Evolutionary conservation across 2,797 vertebrate genomes (phyloP), one percentile per base, ranked within the genome.

Genomic region (Sebastes miniatus): DNA sequence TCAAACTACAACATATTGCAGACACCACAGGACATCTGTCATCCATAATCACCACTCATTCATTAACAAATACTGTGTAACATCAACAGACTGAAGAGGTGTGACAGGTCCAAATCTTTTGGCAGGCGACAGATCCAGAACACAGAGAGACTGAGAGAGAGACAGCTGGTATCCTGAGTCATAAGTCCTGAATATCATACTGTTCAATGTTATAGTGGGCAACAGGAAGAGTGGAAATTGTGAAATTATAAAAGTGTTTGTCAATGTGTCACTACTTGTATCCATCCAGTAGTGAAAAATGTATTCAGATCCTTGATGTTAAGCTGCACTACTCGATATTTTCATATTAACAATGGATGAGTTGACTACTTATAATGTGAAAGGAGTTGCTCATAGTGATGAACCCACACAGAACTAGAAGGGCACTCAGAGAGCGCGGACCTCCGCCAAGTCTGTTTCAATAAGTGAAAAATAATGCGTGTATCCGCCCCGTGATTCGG

Each of bases 101-200:
- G 61, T 64, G 77, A 81, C 76, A 62, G 81, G 68, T 77, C 63
- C 69, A 83, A 59, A 62, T 82, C 25, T 57, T 61, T 86, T 88
- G 89, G 87, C 88, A 83, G 64, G 66, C 27, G 2, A 12, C 4
- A 10, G 34, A 58, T 77, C 65, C 70, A 69, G 63, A 71, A 29
- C 4, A 34, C 67, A 79, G 70, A 76, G 63, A 70, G 72, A 70
- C 71, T 6, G 72, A 80, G 73, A 20, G 63, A 64, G n/a, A 39
- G 86, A 87, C 93, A 93, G 91, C 91, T 92, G 92, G 90, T 68
- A 63, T 91, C 87, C 81, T 87, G 88, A 90, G 77, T 89, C 79
- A 74, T 66, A 0, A 52, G 47, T 88, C 68, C 47, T 57, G 61
- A 80, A 57, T 10, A 80, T 80, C 76, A 84, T 67, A 73, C 81